Conservation (phyloP, 2,888 invertebrate species). For the Chrysolina haemoptera region DNA sequence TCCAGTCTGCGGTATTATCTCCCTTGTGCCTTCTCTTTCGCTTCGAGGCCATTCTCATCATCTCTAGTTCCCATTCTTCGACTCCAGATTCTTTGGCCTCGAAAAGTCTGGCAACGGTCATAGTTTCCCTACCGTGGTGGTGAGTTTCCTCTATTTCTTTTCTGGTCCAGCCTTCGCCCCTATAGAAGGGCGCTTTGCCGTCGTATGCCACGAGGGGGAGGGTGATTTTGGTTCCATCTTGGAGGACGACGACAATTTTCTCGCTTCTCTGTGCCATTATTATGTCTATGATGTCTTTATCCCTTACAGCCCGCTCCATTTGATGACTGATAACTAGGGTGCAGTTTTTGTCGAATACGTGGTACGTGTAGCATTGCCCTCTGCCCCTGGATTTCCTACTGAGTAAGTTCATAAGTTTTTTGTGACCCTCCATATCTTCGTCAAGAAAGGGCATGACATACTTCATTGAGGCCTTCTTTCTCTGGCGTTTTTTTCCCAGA, state of each 20-base stretch:
- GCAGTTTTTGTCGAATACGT: constrained; percentile 80
- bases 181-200: constrained; percentile 72
- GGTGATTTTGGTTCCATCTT: constrained; percentile 80
- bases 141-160: constrained; percentile 72
- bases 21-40: constrained; percentile 64
- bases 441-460: constrained; percentile 66
- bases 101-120: constrained; percentile 77
- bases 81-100: constrained; percentile 66
- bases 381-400: constrained; percentile 72
- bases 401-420: constrained; percentile 68
- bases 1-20: constrained; percentile 65
- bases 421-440: constrained; percentile 64
- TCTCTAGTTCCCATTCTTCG: constrained; percentile 66
- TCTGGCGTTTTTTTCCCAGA: constrained; percentile 64
- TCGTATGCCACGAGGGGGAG: constrained; percentile 72
- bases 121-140: constrained; percentile 66
- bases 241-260: constrained; percentile 79
- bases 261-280: constrained; percentile 83
- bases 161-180: constrained; percentile 81
- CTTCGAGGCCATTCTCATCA: constrained; percentile 65
- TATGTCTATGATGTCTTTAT: constrained; percentile 83
- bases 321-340: constrained; percentile 81
- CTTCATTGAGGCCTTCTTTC: constrained; percentile 62
- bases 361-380: constrained; percentile 80
- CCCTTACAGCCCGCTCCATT: constrained; percentile 83